These are phyloP conservation scores for Heteronetta atricapilla DNA, from an alignment of 2,113 vertebrate species.

Conservation along the genomic window DNA sequence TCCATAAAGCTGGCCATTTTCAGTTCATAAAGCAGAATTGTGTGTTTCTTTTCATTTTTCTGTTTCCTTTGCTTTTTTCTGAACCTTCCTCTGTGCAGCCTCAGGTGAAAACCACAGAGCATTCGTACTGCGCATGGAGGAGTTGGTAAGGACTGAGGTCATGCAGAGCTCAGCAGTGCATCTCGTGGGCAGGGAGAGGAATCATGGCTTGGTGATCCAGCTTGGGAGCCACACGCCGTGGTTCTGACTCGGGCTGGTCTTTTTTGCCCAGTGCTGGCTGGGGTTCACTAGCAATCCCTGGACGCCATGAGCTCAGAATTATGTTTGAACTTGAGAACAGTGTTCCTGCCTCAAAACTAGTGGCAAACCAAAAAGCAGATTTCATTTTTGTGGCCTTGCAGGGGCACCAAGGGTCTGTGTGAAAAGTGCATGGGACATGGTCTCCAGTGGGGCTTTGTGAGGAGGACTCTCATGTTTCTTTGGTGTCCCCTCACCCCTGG, in stretches of 20 bases:
- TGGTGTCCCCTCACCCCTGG: accelerated
- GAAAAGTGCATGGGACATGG: background rate
- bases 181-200: too few relatives aligned
- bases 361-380: background rate
- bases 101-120: background rate
- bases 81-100: background rate
- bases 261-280: too few relatives aligned
- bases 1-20: background rate
- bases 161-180: background rate
- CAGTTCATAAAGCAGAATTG: background rate
- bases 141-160: background rate
- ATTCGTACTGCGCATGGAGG: background rate
- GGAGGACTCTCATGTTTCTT: accelerated
- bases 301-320: background rate
- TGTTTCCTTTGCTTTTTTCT: background rate
- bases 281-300: background rate
- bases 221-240: background rate
- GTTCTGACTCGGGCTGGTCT: background rate
- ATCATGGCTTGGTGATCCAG: background rate
- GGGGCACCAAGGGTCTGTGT: background rate
- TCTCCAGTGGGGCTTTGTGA: background rate
- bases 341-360: background rate
- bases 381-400: background rate
- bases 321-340: background rate
- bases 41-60: background rate